These are phyloP conservation scores for Zhengitettix transpicula DNA, from an alignment of 2,888 invertebrate species.

Conservation along the genomic window DNA sequence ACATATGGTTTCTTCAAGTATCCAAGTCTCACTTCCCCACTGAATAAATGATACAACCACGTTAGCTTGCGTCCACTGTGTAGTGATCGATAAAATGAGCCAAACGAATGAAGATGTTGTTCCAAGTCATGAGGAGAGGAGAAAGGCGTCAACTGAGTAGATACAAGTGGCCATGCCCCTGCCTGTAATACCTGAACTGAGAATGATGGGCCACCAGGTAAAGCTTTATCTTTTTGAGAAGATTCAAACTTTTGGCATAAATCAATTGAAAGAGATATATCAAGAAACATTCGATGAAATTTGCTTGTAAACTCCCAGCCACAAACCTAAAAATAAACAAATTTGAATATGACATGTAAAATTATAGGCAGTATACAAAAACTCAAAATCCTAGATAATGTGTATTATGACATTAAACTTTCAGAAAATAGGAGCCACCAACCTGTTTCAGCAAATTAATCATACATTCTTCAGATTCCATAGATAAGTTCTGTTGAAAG, in stretches of 20 bases:
- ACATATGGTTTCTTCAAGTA: slow-evolving; percentile 69
- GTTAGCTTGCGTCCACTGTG: slow-evolving; percentile 88
- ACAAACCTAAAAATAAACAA: neutral
- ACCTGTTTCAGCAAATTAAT: neutral
- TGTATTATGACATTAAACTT: too few relatives aligned
- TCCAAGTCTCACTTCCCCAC: slow-evolving; percentile 56
- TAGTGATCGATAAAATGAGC: slow-evolving; percentile 72
- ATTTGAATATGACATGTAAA: neutral
- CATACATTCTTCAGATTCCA: neutral
- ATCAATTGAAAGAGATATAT: neutral
- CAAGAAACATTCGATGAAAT: neutral
- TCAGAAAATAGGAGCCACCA: too few relatives aligned
- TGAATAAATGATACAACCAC: slow-evolving; percentile 91
- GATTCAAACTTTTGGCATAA: neutral
- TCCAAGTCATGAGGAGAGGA: slow-evolving; percentile 79
- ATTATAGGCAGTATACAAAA: too few relatives aligned
- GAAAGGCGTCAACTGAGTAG: slow-evolving; percentile 47
- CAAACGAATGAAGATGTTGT: slow-evolving; percentile 75
- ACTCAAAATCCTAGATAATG: too few relatives aligned
- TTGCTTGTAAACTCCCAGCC: neutral
- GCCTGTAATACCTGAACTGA: neutral
- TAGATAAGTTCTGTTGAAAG: neutral
- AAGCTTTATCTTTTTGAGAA: neutral
- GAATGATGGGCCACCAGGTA: neutral
- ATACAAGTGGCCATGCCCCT: neutral